A percentile compares a stretch with the other conserved stretches of the same genome.
These are phyloP conservation scores for Ostrea edulis DNA, from an alignment of 1,140 invertebrate species.

Conservation along the genomic window DNA sequence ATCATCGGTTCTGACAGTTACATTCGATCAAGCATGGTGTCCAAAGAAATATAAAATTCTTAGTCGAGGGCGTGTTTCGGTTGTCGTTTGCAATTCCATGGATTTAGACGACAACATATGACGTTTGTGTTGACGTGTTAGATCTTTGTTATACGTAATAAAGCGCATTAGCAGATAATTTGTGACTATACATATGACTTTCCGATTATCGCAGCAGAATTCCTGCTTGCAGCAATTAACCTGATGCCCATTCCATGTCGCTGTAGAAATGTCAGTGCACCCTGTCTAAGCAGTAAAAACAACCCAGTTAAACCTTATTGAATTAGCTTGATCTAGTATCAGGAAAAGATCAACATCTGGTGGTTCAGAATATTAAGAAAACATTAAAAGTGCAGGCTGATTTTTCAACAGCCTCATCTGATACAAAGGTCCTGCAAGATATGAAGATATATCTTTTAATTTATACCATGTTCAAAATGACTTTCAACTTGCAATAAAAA, in stretches of 20 bases:
- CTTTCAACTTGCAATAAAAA: neutral
- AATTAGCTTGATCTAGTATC: neutral
- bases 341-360: slow-evolving; percentile 23
- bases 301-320: slow-evolving; percentile 5
- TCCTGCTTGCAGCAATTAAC: neutral
- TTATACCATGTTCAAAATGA: neutral
- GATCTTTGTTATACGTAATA: neutral
- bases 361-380: neutral
- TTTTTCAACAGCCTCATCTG: neutral
- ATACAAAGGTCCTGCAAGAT: neutral
- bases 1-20: neutral
- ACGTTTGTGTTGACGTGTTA: slow-evolving; percentile 18
- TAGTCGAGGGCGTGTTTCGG: neutral
- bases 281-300: neutral
- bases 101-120: slow-evolving; percentile 5
- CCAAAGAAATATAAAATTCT: neutral
- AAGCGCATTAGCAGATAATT: neutral
- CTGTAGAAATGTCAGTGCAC: neutral
- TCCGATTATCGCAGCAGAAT: slow-evolving; percentile 28
- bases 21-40: neutral
- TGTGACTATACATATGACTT: neutral
- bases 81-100: neutral
- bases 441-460: neutral
- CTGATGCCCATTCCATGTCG: neutral
- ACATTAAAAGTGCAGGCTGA: neutral